A percentile compares a stretch with the other conserved stretches of the same genome.
These are phyloP conservation scores for Phyllostomus hastatus DNA, from an alignment of 2,113 vertebrate genomes.

Conservation along the genomic window DNA sequence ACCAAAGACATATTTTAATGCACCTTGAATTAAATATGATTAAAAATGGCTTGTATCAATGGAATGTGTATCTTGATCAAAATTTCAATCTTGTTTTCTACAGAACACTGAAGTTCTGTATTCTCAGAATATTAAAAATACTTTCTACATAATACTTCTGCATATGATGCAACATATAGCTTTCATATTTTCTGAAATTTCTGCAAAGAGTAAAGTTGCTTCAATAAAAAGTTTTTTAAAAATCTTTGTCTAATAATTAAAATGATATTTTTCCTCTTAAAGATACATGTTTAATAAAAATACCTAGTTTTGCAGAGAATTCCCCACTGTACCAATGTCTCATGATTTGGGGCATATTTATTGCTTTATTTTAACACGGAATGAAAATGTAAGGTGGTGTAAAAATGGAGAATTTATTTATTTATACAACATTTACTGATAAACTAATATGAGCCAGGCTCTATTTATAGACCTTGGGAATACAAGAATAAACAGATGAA, in stretches of 20 bases:
- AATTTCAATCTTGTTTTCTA: not conserved
- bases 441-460: not conserved
- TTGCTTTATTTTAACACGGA: not conserved
- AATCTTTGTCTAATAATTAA: not conserved
- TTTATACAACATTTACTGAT: slow-evolving; percentile 7
- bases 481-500: not conserved
- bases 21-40: slow-evolving; percentile 21
- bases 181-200: not conserved
- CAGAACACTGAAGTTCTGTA: not conserved
- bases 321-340: not conserved
- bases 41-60: slow-evolving; percentile 20
- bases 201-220: slow-evolving; percentile 8
- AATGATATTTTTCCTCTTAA: not conserved
- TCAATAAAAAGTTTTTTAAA: slow-evolving; percentile 3
- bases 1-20: slow-evolving; percentile 14
- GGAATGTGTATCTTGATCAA: slow-evolving; percentile 15
- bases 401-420: not conserved
- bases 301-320: not conserved
- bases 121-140: not conserved
- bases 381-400: not conserved
- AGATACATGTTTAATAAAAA: not conserved
- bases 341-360: not conserved
- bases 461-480: not conserved
- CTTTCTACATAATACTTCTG: not conserved
- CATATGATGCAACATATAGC: not conserved